Evolutionary conservation across 1,140 invertebrate species (phyloP), one percentile per base, ranked within the genome.

Genomic region (Paramacrobiotus metropolitanus): DNA sequence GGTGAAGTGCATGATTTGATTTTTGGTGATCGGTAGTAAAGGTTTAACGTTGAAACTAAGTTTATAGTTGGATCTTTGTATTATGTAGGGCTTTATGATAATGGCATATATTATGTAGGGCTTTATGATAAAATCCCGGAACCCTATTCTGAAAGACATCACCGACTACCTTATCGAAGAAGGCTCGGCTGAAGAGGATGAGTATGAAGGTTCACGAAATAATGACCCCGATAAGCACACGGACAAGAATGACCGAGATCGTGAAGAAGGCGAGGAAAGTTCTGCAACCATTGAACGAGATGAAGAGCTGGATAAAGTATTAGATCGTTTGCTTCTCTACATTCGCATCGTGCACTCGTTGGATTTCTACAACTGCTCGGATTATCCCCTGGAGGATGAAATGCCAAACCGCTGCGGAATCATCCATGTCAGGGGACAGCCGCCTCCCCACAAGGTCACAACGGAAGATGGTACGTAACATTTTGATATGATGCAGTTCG

Each of bases 331-430:
- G 44, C 80, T 98, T 31, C 72, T 97, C 9, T 99, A 99, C 71
- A 74, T 99, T 64, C 80, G 95, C 31, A 81, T 98, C 48, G 95
- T 99, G 0, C 92, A 99, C 74, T 97, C 92, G 0, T 85, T 98
- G 48, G 95, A 99, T 74, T 99, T 93, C 70, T 99, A 99, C 71
- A 95, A 93, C 74, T 88, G 93, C 67, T 91, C 87, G 68, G 93
- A 99, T 68, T 99, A 99, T 77, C 89, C 92, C 0, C 94, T 95
- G 70, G 95, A 99, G 75, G 94, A 99, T 73, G 92, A 95, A 70
- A 99, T 99, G 94, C 95, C 95, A 0, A 96, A 98, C 72, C 79
- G 92, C 30, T 95, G 93, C 75, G 93, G 93, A 20, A 94, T 98
- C 64, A 89, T 99, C 77, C 94, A 98, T 72, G 90, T 90, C 0